These are phyloP conservation scores for mouse (Mus musculus) DNA, from an alignment of 2,113 vertebrate species.

Conservation along the genomic window GRCm39 chr3:34684501-34685000, in stretches of 20 bases:
- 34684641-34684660: conserved; percentile 96
- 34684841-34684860: conserved; percentile 90
- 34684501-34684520: conserved; percentile 97
- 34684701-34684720: conserved; percentile 99
- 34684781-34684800: conserved; percentile 90
- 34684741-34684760: conserved; percentile 90
- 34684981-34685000: conserved; percentile 74
- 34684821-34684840: conserved; percentile 91
- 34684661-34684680: conserved; percentile 96
- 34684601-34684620: conserved; percentile 97
- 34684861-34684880: conserved; percentile 89
- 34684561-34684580: conserved; percentile 99
- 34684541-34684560: conserved; percentile 98
- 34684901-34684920: conserved; percentile 85
- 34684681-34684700: conserved; percentile 99
- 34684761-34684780: conserved; percentile 90
- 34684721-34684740: conserved; percentile 92
- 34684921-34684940: conserved; percentile 82
- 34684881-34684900: conserved; percentile 85
- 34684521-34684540: conserved; percentile 99
- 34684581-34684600: conserved; percentile 99
- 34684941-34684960: conserved; percentile 78
- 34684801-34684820: conserved; percentile 34
- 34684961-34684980: conserved; percentile 57
- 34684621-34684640: conserved; percentile 96